Evolutionary conservation across 2,888 invertebrate species (phyloP).

Genomic region (Halocaridina rubra): DNA sequence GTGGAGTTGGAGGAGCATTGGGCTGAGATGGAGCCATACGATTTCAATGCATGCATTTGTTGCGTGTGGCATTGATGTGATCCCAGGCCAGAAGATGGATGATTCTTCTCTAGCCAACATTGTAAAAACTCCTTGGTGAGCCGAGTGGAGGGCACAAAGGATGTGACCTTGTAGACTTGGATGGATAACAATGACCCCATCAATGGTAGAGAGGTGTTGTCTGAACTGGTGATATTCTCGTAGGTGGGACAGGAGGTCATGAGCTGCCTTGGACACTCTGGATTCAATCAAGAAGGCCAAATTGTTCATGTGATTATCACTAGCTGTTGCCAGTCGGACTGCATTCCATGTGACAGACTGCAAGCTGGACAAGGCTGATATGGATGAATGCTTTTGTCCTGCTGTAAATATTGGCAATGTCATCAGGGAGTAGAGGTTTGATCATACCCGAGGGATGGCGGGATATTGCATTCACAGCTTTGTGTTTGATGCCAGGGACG

Average conservation of each 20-base stretch:
- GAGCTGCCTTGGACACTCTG: no score
- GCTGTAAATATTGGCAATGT: no score
- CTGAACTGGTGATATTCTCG: conserved; percentile 5
- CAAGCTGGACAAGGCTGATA: no score
- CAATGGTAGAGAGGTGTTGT: conserved; percentile 2
- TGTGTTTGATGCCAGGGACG: no score
- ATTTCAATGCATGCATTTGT: not conserved
- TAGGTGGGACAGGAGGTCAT: not conserved
- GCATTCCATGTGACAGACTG: no score
- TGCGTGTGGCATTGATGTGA: not conserved
- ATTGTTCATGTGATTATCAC: no score
- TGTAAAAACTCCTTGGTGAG: conserved; percentile 20
- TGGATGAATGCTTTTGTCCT: no score
- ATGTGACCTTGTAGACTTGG: conserved; percentile 2
- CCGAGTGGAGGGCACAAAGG: conserved; percentile 5
- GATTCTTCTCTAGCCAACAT: not conserved
- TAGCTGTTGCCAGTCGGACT: no score
- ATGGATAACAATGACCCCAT: conserved; percentile 17
- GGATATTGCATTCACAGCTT: no score
- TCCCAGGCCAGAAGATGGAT: conserved; percentile 32
- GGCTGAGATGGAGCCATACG: conserved; percentile 27
- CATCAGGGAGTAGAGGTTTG: not conserved
- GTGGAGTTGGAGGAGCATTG: no score
- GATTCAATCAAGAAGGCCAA: no score
- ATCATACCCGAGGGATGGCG: not conserved